Conservation (phyloP, 2,113 vertebrate species). For the Micromys minutus region DNA sequence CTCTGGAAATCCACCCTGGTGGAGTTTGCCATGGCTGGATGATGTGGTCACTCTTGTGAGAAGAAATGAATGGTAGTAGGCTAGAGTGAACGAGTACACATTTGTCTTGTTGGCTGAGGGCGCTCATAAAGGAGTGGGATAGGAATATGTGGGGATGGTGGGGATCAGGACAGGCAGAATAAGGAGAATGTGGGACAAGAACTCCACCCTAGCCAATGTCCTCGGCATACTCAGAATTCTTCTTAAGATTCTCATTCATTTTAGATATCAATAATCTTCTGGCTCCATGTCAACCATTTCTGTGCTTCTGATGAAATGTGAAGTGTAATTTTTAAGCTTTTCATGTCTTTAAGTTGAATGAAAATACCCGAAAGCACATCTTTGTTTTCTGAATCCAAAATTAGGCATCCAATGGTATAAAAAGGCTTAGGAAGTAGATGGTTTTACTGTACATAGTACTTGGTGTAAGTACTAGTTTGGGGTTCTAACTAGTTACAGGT, state of each 20-base stretch:
- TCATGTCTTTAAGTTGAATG: constrained; percentile 69
- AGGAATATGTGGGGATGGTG: not conserved
- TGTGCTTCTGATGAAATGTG: constrained; percentile 47
- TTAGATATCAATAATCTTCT: constrained; percentile 57
- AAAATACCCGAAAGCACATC: constrained; percentile 7
- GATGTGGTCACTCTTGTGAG: not conserved
- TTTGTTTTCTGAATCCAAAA: constrained; percentile 33
- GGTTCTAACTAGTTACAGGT: not conserved
- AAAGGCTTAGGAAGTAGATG: not conserved
- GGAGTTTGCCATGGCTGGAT: constrained; percentile 29
- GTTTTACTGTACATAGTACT: not conserved
- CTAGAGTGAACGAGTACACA: not conserved
- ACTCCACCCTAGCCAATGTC: not conserved
- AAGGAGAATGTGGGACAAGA: not conserved
- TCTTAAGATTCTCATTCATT: constrained; percentile 12
- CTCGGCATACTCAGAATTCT: constrained; percentile 20
- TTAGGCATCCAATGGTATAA: constrained; percentile 41
- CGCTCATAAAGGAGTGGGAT: not conserved
- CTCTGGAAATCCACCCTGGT: not conserved
- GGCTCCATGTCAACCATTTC: constrained; percentile 56
- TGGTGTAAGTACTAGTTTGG: constrained; percentile 24
- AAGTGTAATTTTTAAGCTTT: constrained; percentile 65
- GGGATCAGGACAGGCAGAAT: not conserved
- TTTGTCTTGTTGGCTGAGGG: constrained; percentile 14
- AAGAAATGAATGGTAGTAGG: constrained; percentile 5